Evolutionary conservation across 2,888 invertebrate genomes (phyloP), one percentile per base, ranked within the genome.

Genomic region (Aplocera efformata): DNA sequence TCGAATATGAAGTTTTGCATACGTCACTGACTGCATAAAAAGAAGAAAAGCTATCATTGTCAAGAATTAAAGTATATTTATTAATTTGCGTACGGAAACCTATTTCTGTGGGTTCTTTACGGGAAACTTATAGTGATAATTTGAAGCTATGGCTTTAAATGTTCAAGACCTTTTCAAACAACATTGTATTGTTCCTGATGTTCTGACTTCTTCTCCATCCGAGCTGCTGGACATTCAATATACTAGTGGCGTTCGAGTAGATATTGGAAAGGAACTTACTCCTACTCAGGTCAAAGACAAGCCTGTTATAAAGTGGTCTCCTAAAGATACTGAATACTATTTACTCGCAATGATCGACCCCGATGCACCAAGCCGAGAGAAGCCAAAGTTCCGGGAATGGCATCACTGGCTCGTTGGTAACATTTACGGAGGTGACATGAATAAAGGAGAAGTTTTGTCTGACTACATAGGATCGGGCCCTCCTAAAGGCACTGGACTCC

Each of bases 351-450:
- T 90, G 89, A 77, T 86, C 0, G 94, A 95, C 76, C 94, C 94
- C 2, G 95, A 95, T 79, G 94, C 94, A 1, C 94, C 94, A 3
- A 93, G 92, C 56, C 88, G 94, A 20, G 83, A 89, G 48, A 90
- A 90, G 38, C 94, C 94, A 0, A 92, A 89, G 50, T 91, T 90
- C 54, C 84, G 93, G 13, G 94, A 94, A 77, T 93, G 92, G 90
- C 92, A 92, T 56, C 94, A 95, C 71, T 95, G 94, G 94, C 76
- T 94, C 7, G 90, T 94, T 17, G 93, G 90, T 10, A 95, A 95
- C 63, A 92, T 95, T 60, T 90, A 91, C 6, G 93, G 92, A 17
- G 79, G 77, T 37, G 89, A 93, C 50, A 61, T 94, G 27, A 67
- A 67, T 7, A 88, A 90, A 54, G 93, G 94, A 13, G 92, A 94